Evolutionary conservation across 2,113 vertebrate species (phyloP).

Genomic region (Lophotis ruficrista): DNA sequence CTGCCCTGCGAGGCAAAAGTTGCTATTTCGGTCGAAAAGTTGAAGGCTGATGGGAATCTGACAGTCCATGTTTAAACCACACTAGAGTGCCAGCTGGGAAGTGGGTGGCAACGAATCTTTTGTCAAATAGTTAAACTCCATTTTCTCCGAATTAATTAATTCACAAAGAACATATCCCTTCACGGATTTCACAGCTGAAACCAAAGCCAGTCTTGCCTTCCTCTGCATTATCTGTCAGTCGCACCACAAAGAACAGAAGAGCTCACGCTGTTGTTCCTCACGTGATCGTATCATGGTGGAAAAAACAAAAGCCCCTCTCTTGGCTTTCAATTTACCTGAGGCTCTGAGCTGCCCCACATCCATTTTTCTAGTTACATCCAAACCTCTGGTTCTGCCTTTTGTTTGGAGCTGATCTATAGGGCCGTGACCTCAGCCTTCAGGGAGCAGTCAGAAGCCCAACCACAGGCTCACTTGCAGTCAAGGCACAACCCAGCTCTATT

Average conservation of each 20-base stretch:
- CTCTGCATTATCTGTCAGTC: background rate
- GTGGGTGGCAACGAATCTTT: constrained; percentile 51
- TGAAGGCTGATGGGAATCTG: constrained; percentile 17
- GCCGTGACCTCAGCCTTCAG: background rate
- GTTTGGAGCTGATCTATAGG: background rate
- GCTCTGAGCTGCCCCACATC: background rate
- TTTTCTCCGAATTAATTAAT: constrained; percentile 35
- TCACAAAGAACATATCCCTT: constrained; percentile 33
- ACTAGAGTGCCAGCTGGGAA: constrained; percentile 24
- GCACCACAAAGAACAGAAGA: background rate
- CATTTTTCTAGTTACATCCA: background rate
- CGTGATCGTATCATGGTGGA: background rate
- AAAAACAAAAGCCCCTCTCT: background rate
- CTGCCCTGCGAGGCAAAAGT: background rate
- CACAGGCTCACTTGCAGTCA: background rate
- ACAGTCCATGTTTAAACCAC: background rate
- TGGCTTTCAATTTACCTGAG: background rate
- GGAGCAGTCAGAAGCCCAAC: background rate
- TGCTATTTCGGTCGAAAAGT: background rate
- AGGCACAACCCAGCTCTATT: background rate
- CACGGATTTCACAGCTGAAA: constrained; percentile 10
- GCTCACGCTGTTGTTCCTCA: background rate
- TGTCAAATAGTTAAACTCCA: constrained; percentile 14
- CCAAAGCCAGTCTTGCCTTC: constrained; percentile 4
- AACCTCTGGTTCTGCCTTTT: background rate